Percentiles rank a stretch among this genome's conserved stretches.
phyloP scores from a whole-genome alignment of 2,113 vertebrate genomes.

The Nothobranchius furzeri region DNA sequence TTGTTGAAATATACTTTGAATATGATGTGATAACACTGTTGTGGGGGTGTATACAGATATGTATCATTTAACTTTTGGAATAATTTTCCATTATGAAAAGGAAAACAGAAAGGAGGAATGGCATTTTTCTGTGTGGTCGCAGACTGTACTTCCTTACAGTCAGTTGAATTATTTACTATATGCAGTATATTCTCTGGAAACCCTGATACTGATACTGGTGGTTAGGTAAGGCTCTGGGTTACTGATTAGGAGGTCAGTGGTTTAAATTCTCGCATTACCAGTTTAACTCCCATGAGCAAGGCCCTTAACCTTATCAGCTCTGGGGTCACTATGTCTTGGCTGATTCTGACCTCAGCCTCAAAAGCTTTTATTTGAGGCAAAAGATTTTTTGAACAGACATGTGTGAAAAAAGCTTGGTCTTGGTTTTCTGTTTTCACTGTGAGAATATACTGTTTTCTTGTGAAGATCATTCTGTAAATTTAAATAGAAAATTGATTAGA shows the following conservation, averaged over 20 bases:
- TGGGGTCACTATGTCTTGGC: background rate
- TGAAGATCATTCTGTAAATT: background rate
- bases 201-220: background rate
- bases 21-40: too few relatives aligned
- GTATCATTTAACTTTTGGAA: too few relatives aligned
- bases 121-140: too few relatives aligned
- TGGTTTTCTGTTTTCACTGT: background rate
- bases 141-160: background rate
- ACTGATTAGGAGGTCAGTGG: conserved; percentile 1
- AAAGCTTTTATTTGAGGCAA: background rate
- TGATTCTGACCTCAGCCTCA: background rate
- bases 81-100: background rate
- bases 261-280: background rate
- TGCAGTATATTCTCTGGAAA: background rate
- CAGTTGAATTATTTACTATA: background rate
- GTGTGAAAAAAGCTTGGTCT: background rate
- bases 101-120: background rate
- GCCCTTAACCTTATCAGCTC: background rate
- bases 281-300: background rate
- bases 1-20: too few relatives aligned
- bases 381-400: background rate
- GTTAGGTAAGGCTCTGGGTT: background rate
- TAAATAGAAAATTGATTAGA: background rate
- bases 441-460: too few relatives aligned
- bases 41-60: too few relatives aligned